A percentile compares a stretch with the other conserved stretches of the same genome.
Conservation (phyloP, 2,797 vertebrate genomes). For the Sitta carolinensis region DNA sequence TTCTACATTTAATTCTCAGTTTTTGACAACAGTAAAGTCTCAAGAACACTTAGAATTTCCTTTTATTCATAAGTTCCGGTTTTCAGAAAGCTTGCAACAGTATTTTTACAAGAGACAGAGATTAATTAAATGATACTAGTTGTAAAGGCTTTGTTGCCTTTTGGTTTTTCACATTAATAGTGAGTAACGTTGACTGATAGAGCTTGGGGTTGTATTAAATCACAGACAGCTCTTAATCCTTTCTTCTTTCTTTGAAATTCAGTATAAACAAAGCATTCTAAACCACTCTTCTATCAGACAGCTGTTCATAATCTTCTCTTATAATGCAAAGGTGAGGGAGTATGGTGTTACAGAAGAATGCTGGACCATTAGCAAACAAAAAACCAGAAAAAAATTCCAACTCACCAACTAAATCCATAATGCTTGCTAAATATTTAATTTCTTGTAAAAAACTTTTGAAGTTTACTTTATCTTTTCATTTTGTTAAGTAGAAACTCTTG, state of each 20-base stretch:
- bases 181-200: neutral
- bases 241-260: slow-evolving; percentile 31
- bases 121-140: neutral
- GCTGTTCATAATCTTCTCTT: neutral
- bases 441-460: neutral
- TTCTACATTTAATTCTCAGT: neutral
- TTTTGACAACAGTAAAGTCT: neutral
- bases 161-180: neutral
- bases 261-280: slow-evolving; percentile 10
- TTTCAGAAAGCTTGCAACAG: neutral
- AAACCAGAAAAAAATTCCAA: neutral
- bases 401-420: neutral
- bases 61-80: neutral
- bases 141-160: slow-evolving; percentile 12
- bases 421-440: neutral
- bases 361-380: neutral
- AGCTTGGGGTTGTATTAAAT: neutral
- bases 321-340: neutral
- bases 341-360: neutral
- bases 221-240: neutral
- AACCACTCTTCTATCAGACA: neutral
- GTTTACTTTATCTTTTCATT: neutral
- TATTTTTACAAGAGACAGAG: slow-evolving; percentile 12
- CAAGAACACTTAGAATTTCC: neutral
- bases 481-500: neutral